phyloP scores from a whole-genome alignment of 2,888 invertebrate genomes.

The Melitaea athalia region DNA sequence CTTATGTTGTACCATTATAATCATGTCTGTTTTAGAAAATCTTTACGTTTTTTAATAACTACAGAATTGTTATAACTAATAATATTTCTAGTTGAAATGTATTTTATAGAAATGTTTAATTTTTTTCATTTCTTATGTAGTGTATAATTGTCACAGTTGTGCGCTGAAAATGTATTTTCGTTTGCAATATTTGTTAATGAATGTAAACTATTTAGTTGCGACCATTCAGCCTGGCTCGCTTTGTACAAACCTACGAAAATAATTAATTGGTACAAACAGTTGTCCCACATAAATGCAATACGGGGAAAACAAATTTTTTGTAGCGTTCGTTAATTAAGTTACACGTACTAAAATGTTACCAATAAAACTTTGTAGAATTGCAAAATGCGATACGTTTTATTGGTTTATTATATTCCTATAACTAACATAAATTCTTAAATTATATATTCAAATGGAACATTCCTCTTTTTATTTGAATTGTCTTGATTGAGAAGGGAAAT shows the following conservation, averaged over 20 bases:
- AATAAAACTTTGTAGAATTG: not conserved
- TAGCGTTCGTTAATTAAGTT: slow-evolving; percentile 1
- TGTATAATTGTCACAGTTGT: not conserved
- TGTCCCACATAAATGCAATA: no score
- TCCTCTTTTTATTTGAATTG: not conserved
- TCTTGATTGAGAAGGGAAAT: slow-evolving; percentile 1
- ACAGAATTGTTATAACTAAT: no score
- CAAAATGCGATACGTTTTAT: not conserved
- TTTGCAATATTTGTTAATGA: not conserved
- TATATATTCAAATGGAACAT: not conserved
- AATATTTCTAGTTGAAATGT: no score
- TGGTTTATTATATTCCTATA: not conserved
- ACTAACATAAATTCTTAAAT: not conserved
- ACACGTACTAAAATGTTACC: slow-evolving; percentile 10
- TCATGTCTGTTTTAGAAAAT: no score
- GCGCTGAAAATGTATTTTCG: slow-evolving; percentile 4
- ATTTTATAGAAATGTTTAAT: no score
- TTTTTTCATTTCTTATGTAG: no score
- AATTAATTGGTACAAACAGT: slow-evolving; percentile 8
- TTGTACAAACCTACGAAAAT: slow-evolving; percentile 3
- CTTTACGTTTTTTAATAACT: no score
- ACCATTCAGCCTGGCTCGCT: not conserved
- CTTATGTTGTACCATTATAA: no score
- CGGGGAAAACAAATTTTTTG: not conserved
- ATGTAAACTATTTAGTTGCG: not conserved